Conservation (phyloP, 1,140 invertebrate species). For the Achatina immaculata region DNA sequence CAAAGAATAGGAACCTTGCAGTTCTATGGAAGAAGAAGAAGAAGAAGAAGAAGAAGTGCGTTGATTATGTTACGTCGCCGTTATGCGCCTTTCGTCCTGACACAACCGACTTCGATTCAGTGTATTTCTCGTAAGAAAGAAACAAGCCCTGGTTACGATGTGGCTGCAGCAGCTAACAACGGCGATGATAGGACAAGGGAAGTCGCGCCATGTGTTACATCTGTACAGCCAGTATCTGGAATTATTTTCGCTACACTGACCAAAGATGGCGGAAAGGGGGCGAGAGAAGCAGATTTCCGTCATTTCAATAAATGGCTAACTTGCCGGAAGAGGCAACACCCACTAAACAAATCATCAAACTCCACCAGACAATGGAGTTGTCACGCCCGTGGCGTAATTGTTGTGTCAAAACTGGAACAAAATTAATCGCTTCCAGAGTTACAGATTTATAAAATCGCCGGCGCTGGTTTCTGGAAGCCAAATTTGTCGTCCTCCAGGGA, state of each 20-base stretch:
- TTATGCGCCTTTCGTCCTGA: too few relatives aligned
- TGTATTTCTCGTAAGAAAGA: too few relatives aligned
- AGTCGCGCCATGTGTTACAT: constrained; percentile 18
- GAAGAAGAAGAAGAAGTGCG: too few relatives aligned
- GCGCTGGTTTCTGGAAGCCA: constrained; percentile 5
- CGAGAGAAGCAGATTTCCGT: not conserved
- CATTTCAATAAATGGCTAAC: not conserved
- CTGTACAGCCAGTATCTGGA: not conserved
- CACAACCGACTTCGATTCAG: too few relatives aligned
- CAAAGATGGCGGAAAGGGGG: constrained; percentile 26
- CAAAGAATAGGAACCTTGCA: too few relatives aligned
- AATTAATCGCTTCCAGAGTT: constrained; percentile 25
- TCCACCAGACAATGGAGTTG: constrained; percentile 3
- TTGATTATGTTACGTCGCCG: too few relatives aligned
- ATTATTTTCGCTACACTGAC: constrained; percentile 25
- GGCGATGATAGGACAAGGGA: not conserved
- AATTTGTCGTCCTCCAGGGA: not conserved
- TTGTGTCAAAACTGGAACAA: constrained; percentile 17
- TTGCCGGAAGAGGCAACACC: constrained; percentile 8
- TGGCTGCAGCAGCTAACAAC: not conserved
- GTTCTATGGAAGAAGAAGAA: too few relatives aligned
- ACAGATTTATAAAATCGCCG: constrained; percentile 1
- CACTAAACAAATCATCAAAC: not conserved
- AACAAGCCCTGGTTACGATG: too few relatives aligned
- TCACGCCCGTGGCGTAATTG: constrained; percentile 16